Evolutionary conservation across 1,140 invertebrate genomes (phyloP).

Genomic region (Melitaea cinxia): DNA sequence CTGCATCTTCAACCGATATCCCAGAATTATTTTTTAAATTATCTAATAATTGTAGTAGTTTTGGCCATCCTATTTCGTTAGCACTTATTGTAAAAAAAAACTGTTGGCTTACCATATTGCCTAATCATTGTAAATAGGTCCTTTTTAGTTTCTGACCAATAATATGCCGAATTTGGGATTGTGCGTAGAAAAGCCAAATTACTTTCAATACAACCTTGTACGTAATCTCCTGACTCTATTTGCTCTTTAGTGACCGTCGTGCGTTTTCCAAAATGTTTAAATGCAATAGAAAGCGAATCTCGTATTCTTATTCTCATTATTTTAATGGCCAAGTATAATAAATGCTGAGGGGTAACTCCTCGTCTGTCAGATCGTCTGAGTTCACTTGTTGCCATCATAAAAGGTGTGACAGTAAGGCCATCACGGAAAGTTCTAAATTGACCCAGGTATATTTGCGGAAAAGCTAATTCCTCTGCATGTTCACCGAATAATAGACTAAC

Average conservation of each 20-base stretch:
- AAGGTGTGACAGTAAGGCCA: slow-evolving; percentile 34
- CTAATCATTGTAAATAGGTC: slow-evolving; percentile 73
- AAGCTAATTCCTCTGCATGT: slow-evolving; percentile 62
- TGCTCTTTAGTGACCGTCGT: slow-evolving; percentile 30
- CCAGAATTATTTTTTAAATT: slow-evolving; percentile 51
- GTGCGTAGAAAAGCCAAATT: slow-evolving; percentile 39
- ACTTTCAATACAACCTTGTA: slow-evolving; percentile 38
- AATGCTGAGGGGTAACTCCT: slow-evolving; percentile 48
- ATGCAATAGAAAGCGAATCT: slow-evolving; percentile 31
- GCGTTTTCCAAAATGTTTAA: slow-evolving; percentile 36
- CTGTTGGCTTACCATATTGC: slow-evolving; percentile 57
- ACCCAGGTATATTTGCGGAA: slow-evolving; percentile 60
- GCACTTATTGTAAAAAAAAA: slow-evolving; percentile 63
- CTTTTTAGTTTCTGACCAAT: slow-evolving; percentile 58
- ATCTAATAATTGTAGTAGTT: slow-evolving; percentile 61
- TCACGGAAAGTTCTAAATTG: slow-evolving; percentile 48
- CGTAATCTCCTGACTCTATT: slow-evolving; percentile 35
- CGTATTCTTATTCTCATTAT: slow-evolving; percentile 41
- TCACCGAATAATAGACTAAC: slow-evolving; percentile 37
- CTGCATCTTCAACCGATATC: no score
- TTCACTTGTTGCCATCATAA: slow-evolving; percentile 51
- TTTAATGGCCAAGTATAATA: slow-evolving; percentile 53
- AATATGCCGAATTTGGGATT: slow-evolving; percentile 47
- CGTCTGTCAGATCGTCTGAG: slow-evolving; percentile 48
- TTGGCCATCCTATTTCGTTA: slow-evolving; percentile 64